Base-by-base conservation (phyloP, 2,797 vertebrate genomes). In the Tapera naevia region DNA sequence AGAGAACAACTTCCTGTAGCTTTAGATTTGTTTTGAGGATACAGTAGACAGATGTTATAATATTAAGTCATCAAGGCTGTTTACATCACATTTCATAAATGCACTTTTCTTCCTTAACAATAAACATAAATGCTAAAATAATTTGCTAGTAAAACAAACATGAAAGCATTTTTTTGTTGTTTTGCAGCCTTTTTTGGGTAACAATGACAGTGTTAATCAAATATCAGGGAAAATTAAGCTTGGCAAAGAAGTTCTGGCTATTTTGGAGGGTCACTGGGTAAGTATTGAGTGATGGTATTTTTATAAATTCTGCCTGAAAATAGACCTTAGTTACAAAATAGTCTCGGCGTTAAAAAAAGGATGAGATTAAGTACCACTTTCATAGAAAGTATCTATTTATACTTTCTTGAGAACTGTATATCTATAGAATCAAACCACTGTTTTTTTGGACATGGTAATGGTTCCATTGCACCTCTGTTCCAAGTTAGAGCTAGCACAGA, bases 261-360 rank as follows among this genome's bases (percentile, higher is more conserved):
- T 99, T 41, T 97, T 99, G 82, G 99, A 99, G 89, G 99, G 99
- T 65, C 99, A 99, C 89, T 99, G 99, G 99, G 99, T 99, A 97
- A 98, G 98, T 98, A 86, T 70, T 24, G 28, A 75, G 25, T 57
- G 39, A 33, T 39, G 30, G 7, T 80, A 30, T 61, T 82, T 82
- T 54, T 53, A 25, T 45, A 70, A 75, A 56, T 75, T 79, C 37
- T 71, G 53, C 5, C 48, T 88, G 41, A 88, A 86, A 84, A 76
- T 13, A 79, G n/a, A 19, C 25, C 30, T 37, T 46, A 48, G 25
- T 58, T 76, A 54, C 13, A 53, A 28, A 87, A 86, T 78, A 75
- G 7, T 27, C 27, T 67, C 3, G 16, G 16, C 15, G 57, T n/a
- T 39, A 3, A 50, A n/a, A 28, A 16, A 66, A 66, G 45, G 58